Evolutionary conservation across 2,797 vertebrate species (phyloP), one percentile per base, ranked within the genome.

Genomic region (Cuniculus paca): DNA sequence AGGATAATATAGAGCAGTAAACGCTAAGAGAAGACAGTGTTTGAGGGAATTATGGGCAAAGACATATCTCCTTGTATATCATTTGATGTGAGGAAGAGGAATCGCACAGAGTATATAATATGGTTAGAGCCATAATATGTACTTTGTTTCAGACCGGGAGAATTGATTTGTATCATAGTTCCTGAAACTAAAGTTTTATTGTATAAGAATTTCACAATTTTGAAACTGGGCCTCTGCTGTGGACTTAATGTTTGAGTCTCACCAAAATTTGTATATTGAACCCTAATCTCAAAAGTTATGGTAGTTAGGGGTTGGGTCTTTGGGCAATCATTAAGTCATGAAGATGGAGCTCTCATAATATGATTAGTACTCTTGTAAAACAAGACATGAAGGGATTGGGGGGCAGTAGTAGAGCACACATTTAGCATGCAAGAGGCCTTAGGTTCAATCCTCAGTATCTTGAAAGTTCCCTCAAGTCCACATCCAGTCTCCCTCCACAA

Each of bases 31-130:
- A 97, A 95, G 75, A 72, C 14, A 83, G 88, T 84, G 87, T 97
- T 97, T 92, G 79, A 95, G 70, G 60, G 75, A 97, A 92, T 97
- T 94, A 96, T 89, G 79, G 91, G 81, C 86, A 97, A 92, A 95
- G 79, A 94, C 77, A 68, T 58, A 82, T 81, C 28, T 93, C 54
- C 34, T 52, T 97, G 20, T 95, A 95, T 96, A 87, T 97, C 34
- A 97, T 95, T 95, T 95, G 88, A 95, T 86, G 24, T 72, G 80
- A 83, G 89, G 36, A 92, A 92, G 79, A 80, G 93, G 52, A 96
- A 80, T 96, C 89, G 80, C 58, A 83, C 24, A 28, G 52, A 97
- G 58, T 91, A 84, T 77, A 90, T 90, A 95, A 96, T 95, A 45
- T 92, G 90, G 75, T 95, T 96, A 79, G 60, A 94, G 54, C 24